phyloP scores from a whole-genome alignment of 1,140 invertebrate species.

The Drosophila auraria region DNA sequence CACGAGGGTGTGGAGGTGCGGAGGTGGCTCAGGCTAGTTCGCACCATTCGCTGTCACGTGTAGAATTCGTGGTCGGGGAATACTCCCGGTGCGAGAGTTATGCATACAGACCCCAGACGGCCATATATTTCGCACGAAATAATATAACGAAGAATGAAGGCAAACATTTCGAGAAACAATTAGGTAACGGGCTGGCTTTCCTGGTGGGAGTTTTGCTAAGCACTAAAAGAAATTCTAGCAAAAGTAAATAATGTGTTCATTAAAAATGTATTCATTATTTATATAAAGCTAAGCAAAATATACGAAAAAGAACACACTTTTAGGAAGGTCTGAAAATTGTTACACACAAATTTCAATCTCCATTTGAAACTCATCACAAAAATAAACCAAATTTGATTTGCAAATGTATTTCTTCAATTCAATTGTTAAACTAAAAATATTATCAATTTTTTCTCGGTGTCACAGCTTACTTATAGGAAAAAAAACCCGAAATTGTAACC shows the following conservation, averaged over 20 bases:
- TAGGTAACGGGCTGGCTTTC: slow-evolving; percentile 20
- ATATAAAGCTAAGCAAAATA: no score
- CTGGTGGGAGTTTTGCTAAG: background rate
- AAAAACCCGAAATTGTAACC: background rate
- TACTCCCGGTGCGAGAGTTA: slow-evolving; percentile 46
- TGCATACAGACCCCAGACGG: slow-evolving; percentile 11
- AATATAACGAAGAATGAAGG: slow-evolving; percentile 16
- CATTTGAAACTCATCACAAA: no score
- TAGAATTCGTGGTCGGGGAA: slow-evolving; percentile 68
- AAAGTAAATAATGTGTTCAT: background rate
- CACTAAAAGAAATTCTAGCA: background rate
- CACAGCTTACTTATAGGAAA: background rate
- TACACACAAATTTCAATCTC: no score
- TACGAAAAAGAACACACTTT: no score
- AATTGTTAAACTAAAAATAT: background rate
- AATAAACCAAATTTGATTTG: slow-evolving; percentile 1
- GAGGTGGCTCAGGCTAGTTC: background rate
- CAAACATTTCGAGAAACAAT: slow-evolving; percentile 50
- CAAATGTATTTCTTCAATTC: background rate
- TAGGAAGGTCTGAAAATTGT: no score
- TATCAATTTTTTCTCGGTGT: background rate
- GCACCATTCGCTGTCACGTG: slow-evolving; percentile 55
- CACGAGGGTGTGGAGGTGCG: slow-evolving; percentile 3
- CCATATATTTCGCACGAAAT: slow-evolving; percentile 28
- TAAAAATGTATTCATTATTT: background rate